These are phyloP conservation scores for Lordiphosa fenestrarum DNA, from an alignment of 2,888 invertebrate species.

Conservation along the genomic window DNA sequence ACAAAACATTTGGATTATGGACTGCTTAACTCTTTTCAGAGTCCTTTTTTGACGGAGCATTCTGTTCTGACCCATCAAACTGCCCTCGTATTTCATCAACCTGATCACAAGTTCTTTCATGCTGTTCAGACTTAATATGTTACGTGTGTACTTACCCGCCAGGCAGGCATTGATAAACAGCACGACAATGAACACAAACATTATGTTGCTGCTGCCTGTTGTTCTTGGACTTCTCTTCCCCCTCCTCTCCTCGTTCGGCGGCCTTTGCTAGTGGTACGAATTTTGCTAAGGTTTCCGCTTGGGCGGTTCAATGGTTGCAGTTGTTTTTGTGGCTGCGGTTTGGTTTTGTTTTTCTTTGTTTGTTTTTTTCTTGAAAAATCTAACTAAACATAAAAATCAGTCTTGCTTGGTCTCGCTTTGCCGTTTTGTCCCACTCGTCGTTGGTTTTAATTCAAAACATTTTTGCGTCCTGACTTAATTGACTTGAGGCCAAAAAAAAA, in stretches of 20 bases:
- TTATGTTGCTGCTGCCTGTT: conserved; percentile 55
- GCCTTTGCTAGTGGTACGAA: conserved; percentile 10
- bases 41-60: no score
- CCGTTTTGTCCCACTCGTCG: conserved; percentile 3
- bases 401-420: conserved; percentile 56
- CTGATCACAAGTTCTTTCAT: no score
- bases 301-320: conserved; percentile 34
- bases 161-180: conserved; percentile 80
- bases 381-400: conserved; percentile 77
- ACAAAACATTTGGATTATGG: no score
- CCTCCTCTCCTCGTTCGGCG: conserved; percentile 7
- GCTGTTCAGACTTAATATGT: background rate
- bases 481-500: conserved; percentile 22
- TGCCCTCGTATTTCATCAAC: no score
- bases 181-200: conserved; percentile 79
- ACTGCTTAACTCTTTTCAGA: no score
- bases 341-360: conserved; percentile 18
- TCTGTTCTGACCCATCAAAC: no score
- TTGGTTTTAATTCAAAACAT: conserved; percentile 8
- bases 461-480: conserved; percentile 10
- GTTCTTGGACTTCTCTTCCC: conserved; percentile 7
- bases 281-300: conserved; percentile 40
- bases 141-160: conserved; percentile 77
- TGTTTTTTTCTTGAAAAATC: conserved; percentile 39
- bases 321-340: conserved; percentile 6